Evolutionary conservation across 2,113 vertebrate species (phyloP), one percentile per base, ranked within the genome.

Genomic region (Aplodontia rufa): DNA sequence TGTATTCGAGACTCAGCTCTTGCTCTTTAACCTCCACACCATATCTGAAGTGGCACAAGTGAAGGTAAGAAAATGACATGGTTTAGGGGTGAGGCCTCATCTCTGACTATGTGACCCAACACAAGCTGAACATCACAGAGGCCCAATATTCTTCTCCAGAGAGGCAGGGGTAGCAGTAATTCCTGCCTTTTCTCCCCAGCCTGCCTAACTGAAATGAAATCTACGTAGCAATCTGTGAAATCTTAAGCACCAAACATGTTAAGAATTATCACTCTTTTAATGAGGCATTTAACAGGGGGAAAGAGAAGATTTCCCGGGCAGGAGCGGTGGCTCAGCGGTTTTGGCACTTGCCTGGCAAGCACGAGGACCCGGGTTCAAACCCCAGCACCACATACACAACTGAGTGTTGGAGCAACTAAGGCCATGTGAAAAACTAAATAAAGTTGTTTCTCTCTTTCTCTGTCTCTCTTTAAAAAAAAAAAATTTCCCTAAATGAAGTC

Each of bases 401-500:
- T n/a, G n/a, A n/a, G n/a, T n/a, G n/a, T n/a, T n/a, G n/a, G n/a
- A n/a, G n/a, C n/a, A n/a, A n/a, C n/a, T n/a, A n/a, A n/a, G n/a
- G n/a, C n/a, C n/a, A n/a, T n/a, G n/a, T n/a, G n/a, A n/a, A n/a
- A n/a, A n/a, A n/a, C n/a, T n/a, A n/a, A n/a, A n/a, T n/a, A n/a
- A n/a, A n/a, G n/a, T n/a, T n/a, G n/a, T n/a, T n/a, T n/a, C n/a
- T n/a, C n/a, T n/a, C n/a, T n/a, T n/a, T n/a, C n/a, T n/a, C n/a
- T n/a, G n/a, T n/a, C n/a, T n/a, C n/a, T n/a, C n/a, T n/a, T n/a
- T n/a, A n/a, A 81, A 26, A 32, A 6, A 17, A 83, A 14, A 76
- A 69, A 66, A 95, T 17, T 88, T 64, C 28, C 68, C n/a, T 92
- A 74, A 74, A 51, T 35, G 79, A 58, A 95, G 35, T 7, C 32